phyloP scores from a whole-genome alignment of 53 echinoderm and acorn worm genomes.

The Henricia sp. region DNA sequence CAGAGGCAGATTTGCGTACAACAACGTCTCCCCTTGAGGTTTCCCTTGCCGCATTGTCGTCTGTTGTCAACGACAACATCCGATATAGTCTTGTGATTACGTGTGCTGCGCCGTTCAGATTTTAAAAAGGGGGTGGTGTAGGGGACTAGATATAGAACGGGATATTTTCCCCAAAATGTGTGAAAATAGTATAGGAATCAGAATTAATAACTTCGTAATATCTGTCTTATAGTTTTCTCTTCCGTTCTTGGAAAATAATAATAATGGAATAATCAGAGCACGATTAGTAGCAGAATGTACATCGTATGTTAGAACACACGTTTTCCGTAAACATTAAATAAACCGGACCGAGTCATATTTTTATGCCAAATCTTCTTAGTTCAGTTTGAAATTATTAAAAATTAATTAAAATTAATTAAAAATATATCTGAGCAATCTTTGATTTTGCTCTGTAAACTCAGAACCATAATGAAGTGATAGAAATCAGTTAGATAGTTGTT shows the following conservation, averaged over 20 bases:
- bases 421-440: too few species aligned
- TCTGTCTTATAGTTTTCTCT: constrained; percentile 30
- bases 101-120: background rate
- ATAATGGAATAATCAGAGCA: too few species aligned
- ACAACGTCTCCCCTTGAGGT: constrained; percentile 35
- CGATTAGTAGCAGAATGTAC: too few species aligned
- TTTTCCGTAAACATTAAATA: too few species aligned
- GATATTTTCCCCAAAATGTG: background rate
- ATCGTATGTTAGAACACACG: too few species aligned
- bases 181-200: constrained; percentile 1
- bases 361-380: too few species aligned
- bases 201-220: constrained; percentile 32
- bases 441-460: too few species aligned
- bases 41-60: constrained; percentile 7
- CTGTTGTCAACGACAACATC: constrained; percentile 33
- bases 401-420: too few species aligned
- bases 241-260: background rate
- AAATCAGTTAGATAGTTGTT: too few species aligned
- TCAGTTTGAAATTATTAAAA: too few species aligned
- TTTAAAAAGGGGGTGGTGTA: constrained; percentile 14
- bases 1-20: constrained; percentile 54
- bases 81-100: constrained; percentile 47
- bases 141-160: constrained; percentile 13
- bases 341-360: too few species aligned
- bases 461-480: too few species aligned